A percentile compares a stretch with the other conserved stretches of the same genome.
These are phyloP conservation scores for Andricus curvator DNA, from an alignment of 2,888 invertebrate species.

Conservation along the genomic window DNA sequence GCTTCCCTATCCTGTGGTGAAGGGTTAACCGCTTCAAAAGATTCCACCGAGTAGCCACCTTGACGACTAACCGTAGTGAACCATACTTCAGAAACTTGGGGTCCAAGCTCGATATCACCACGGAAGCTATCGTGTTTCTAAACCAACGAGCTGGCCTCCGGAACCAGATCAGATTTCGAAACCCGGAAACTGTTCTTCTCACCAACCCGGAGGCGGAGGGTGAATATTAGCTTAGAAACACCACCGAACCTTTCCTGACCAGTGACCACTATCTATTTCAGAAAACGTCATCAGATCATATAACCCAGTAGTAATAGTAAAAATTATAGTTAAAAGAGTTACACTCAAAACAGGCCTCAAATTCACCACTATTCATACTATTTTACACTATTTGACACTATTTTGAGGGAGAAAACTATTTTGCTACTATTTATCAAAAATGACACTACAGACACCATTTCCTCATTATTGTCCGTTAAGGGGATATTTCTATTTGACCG, in stretches of 20 bases:
- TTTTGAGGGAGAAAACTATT: no score
- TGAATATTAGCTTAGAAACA: neutral
- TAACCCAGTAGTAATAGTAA: neutral
- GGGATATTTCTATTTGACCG: no score
- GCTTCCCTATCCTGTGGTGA: conserved; percentile 15
- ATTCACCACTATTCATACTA: no score
- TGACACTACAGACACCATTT: no score
- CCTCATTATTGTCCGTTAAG: no score
- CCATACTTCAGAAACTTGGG: conserved; percentile 25
- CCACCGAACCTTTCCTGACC: neutral
- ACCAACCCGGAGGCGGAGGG: neutral
- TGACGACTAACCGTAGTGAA: neutral
- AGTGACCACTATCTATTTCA: neutral
- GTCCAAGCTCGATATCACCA: conserved; percentile 6
- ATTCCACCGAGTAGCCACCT: conserved; percentile 11
- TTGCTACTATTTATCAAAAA: no score
- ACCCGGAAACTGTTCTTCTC: conserved; percentile 9
- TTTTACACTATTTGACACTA: no score
- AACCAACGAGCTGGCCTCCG: neutral
- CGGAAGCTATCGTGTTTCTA: conserved; percentile 23
- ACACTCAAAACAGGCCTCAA: no score
- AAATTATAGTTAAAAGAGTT: no score
- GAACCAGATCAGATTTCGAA: conserved; percentile 20
- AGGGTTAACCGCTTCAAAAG: conserved; percentile 29
- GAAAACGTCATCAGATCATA: neutral